Conservation (phyloP, 2,888 invertebrate genomes). For the Sinopyrophorus schimmeli region DNA sequence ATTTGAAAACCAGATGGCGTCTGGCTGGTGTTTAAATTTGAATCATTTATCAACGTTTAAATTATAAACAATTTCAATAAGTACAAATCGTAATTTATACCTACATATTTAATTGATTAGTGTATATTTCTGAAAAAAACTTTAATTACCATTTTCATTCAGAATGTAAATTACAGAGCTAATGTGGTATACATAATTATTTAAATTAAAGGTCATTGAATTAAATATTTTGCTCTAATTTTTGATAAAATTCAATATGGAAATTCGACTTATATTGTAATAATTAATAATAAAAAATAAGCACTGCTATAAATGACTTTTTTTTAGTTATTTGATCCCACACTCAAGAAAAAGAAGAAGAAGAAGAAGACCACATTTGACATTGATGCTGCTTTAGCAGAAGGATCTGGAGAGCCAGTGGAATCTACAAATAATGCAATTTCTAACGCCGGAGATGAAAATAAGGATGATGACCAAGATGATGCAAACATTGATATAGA, state of each 20-base stretch:
- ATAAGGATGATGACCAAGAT: slow-evolving; percentile 59
- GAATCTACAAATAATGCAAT: slow-evolving; percentile 53
- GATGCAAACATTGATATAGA: slow-evolving; percentile 76
- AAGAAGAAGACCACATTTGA: slow-evolving; percentile 96
- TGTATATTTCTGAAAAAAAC: too few relatives aligned
- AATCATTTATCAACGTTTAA: too few relatives aligned
- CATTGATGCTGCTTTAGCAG: slow-evolving; percentile 80
- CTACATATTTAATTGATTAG: too few relatives aligned
- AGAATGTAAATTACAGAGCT: too few relatives aligned
- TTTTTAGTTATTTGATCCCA: slow-evolving; percentile 64
- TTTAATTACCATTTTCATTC: too few relatives aligned
- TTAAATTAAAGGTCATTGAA: too few relatives aligned
- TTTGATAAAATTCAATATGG: too few relatives aligned
- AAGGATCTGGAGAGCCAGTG: slow-evolving; percentile 57
- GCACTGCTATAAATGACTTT: slow-evolving; percentile 8
- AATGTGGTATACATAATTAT: too few relatives aligned
- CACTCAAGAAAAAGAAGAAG: slow-evolving; percentile 89
- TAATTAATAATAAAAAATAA: slow-evolving; percentile 9
- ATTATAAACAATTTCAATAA: too few relatives aligned
- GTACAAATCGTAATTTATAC: too few relatives aligned
- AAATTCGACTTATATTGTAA: background rate
- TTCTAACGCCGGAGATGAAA: slow-evolving; percentile 57
- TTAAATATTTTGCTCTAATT: too few relatives aligned
- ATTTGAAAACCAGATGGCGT: slow-evolving; percentile 8
- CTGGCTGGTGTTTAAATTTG: too few relatives aligned